phyloP scores from a whole-genome alignment of 2,797 vertebrate species.

The Acipenser ruthenus region DNA sequence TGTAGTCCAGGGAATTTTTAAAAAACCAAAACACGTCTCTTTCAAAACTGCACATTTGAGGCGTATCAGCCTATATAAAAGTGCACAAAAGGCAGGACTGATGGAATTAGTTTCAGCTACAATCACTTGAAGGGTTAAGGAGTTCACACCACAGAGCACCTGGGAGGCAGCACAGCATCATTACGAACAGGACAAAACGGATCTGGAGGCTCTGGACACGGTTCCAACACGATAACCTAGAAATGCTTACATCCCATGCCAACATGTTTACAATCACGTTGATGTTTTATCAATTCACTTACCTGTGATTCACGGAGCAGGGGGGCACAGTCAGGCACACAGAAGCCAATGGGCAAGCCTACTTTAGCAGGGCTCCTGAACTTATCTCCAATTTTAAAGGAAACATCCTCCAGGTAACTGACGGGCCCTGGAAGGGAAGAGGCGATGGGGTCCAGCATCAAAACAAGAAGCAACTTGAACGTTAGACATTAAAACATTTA shows the following conservation, averaged over 20 bases:
- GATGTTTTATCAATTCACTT: constrained; percentile 31
- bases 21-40: no score
- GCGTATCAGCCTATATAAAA: no score
- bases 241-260: neutral
- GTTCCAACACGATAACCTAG: neutral
- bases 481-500: no score
- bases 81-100: no score
- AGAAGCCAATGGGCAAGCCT: constrained; percentile 87
- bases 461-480: neutral
- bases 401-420: constrained; percentile 95
- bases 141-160: no score
- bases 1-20: no score
- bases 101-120: no score
- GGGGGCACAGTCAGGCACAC: constrained; percentile 68
- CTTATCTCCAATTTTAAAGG: constrained; percentile 94
- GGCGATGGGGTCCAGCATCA: neutral
- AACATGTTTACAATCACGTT: neutral
- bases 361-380: constrained; percentile 91
- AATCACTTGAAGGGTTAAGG: no score
- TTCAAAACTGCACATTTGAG: no score
- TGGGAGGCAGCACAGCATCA: no score
- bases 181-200: no score
- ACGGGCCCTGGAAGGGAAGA: constrained; percentile 64
- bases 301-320: constrained; percentile 73
- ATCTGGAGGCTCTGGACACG: no score